A percentile compares a stretch with the other conserved stretches of the same genome.
phyloP scores from a whole-genome alignment of 2,888 invertebrate genomes.

The Unio pictorum region DNA sequence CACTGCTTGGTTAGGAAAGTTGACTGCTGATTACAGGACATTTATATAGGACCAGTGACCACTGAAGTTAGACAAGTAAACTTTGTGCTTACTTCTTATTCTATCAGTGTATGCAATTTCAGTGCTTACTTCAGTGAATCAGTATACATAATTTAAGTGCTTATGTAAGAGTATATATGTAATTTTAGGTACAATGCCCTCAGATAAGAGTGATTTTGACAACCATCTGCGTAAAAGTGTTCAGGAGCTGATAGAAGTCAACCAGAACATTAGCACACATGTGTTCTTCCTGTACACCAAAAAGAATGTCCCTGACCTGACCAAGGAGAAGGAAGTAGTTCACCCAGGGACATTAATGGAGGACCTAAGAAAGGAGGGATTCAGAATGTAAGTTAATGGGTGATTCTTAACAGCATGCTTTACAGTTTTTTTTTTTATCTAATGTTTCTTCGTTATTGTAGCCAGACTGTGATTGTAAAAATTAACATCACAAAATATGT shows the following conservation, averaged over 20 bases:
- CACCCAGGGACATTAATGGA: conserved; percentile 53
- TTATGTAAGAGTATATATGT: not conserved
- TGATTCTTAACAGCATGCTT: no score
- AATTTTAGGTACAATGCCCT: conserved; percentile 63
- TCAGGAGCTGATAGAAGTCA: conserved; percentile 55
- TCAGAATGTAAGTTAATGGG: conserved; percentile 50
- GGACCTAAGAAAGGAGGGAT: conserved; percentile 52
- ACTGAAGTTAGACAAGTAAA: no score
- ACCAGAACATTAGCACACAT: conserved; percentile 45
- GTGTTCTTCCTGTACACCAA: conserved; percentile 57
- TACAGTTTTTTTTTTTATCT: no score
- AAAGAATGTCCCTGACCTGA: conserved; percentile 50
- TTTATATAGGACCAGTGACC: no score
- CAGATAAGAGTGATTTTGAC: conserved; percentile 66
- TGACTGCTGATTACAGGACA: no score
- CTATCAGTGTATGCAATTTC: no score
- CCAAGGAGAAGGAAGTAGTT: conserved; percentile 39
- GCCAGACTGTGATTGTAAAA: no score
- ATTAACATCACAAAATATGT: no score
- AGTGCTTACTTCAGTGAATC: not conserved
- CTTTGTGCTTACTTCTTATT: no score
- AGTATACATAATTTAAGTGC: not conserved
- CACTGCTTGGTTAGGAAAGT: no score
- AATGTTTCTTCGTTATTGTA: no score
- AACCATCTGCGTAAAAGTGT: conserved; percentile 63